Conservation (phyloP, 2,888 invertebrate genomes). For the Holacanthella duospinosa region DNA sequence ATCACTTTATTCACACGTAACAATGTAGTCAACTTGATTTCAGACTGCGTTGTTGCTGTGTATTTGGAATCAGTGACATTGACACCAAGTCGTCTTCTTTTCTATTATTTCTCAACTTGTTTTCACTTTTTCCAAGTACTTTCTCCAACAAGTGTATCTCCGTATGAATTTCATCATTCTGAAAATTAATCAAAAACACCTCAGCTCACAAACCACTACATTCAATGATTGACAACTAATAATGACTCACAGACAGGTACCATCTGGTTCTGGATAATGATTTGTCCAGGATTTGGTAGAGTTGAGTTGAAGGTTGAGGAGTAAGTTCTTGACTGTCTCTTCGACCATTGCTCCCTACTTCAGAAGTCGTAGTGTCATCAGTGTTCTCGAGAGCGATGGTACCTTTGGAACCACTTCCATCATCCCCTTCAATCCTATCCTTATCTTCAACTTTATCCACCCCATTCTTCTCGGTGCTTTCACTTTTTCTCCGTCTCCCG, state of each 20-base stretch:
- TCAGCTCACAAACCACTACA: neutral
- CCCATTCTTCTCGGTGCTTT: too few species aligned
- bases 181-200: neutral
- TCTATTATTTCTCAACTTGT: neutral
- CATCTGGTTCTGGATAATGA: neutral
- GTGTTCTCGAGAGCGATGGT: too few species aligned
- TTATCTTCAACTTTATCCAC: too few species aligned
- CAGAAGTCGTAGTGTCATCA: too few species aligned
- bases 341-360: too few species aligned
- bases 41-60: too few species aligned
- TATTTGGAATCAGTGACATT: too few species aligned
- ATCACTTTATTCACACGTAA: too few species aligned
- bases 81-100: too few species aligned
- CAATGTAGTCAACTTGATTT: too few species aligned
- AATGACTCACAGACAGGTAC: neutral
- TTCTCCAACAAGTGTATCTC: neutral
- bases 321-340: too few species aligned
- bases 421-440: neutral
- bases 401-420: too few species aligned
- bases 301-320: neutral
- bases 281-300: neutral
- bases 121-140: neutral
- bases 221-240: neutral
- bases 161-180: neutral
- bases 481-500: slow-evolving; percentile 25